These are phyloP conservation scores for Marcusenius ussheri DNA, from an alignment of 2,113 vertebrate species.

Conservation along the genomic window DNA sequence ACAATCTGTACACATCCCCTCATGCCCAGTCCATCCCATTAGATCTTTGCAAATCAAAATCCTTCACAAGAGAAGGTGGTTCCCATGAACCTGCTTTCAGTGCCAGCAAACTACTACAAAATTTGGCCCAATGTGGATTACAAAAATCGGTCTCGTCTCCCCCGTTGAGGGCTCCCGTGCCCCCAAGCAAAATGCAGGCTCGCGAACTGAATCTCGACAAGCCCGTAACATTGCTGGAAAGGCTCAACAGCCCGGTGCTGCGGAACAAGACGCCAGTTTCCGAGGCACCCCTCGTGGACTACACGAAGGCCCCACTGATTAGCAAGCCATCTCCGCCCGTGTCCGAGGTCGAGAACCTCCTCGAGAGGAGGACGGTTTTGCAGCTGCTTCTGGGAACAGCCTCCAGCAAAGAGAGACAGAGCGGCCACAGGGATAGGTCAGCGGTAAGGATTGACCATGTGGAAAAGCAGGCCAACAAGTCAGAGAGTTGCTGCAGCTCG, in stretches of 20 bases:
- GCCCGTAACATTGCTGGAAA: slow-evolving; percentile 63
- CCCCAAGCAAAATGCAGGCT: slow-evolving; percentile 45
- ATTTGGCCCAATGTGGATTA: slow-evolving; percentile 77
- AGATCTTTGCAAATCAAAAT: slow-evolving; percentile 55
- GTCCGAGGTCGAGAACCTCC: slow-evolving; percentile 77
- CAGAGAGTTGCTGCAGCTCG: slow-evolving; percentile 31
- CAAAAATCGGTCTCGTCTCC: slow-evolving; percentile 41
- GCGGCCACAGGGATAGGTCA: slow-evolving; percentile 53
- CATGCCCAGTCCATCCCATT: slow-evolving; percentile 39
- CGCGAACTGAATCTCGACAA: slow-evolving; percentile 55
- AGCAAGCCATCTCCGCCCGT: slow-evolving; percentile 56
- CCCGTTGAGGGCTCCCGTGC: slow-evolving; percentile 23
- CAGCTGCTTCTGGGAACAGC: slow-evolving; percentile 74
- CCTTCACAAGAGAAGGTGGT: slow-evolving; percentile 47
- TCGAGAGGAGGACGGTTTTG: slow-evolving; percentile 78
- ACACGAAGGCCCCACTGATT: slow-evolving; percentile 32
- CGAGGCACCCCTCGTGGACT: slow-evolving; percentile 57
- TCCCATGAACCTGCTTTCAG: slow-evolving; percentile 65
- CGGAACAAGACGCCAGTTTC: slow-evolving; percentile 47
- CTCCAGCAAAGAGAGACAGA: slow-evolving; percentile 62
- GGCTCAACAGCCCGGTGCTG: slow-evolving; percentile 63
- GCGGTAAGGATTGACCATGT: slow-evolving; percentile 39
- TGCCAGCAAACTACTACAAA: slow-evolving; percentile 78
- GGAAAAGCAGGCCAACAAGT: slow-evolving; percentile 54
- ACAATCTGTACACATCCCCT: slow-evolving; percentile 31